A percentile compares a stretch with the other conserved stretches of the same genome.
Conservation (phyloP, 92 coral and sea anemone genomes). For the Phenganax subtilis region DNA sequence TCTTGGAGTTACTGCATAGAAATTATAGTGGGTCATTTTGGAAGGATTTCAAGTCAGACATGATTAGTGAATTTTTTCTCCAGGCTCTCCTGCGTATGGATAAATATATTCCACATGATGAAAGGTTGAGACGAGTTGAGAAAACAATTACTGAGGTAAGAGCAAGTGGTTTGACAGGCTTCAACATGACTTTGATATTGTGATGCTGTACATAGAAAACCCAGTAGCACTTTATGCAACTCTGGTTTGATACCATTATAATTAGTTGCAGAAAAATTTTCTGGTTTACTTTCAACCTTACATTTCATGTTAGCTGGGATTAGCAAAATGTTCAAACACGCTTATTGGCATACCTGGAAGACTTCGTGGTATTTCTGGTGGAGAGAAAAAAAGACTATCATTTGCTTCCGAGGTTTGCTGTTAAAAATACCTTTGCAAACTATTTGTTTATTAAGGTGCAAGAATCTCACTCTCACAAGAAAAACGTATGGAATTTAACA, state of each 20-base stretch:
- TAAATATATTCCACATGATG: conserved; percentile 48
- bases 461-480: no score
- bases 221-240: no score
- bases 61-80: neutral
- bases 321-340: conserved; percentile 65
- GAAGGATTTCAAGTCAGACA: no score
- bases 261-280: neutral
- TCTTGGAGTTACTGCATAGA: no score
- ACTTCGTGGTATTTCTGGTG: conserved; percentile 73
- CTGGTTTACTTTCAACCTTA: no score
- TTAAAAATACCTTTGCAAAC: neutral
- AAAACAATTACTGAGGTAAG: conserved; percentile 66
- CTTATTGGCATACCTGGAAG: conserved; percentile 79
- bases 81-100: conserved; percentile 80
- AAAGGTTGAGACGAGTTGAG: conserved; percentile 59
- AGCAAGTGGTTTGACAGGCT: neutral
- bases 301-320: conserved; percentile 52
- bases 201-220: no score
- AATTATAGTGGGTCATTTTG: no score
- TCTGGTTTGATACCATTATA: no score
- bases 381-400: conserved; percentile 71
- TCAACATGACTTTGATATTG: no score
- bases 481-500: no score
- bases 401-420: conserved; percentile 74
- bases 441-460: no score